Percentiles rank a stretch among this genome's conserved stretches.
Conservation (phyloP, 2,888 invertebrate genomes). For the Drosophila acutilabella region DNA sequence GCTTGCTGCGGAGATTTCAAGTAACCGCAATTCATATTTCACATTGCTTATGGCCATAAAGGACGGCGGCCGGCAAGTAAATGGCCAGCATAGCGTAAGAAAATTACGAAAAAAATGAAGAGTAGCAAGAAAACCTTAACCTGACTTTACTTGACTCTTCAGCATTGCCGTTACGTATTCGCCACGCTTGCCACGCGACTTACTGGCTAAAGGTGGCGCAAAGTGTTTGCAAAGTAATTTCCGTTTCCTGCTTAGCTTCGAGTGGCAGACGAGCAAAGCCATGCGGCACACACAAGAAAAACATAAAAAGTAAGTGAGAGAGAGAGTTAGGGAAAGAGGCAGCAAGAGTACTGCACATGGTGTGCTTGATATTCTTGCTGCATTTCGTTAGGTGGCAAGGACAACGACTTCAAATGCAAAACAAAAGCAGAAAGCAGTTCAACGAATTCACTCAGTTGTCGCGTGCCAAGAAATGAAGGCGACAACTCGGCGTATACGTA, state of each 20-base stretch:
- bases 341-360: background rate
- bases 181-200: conserved; percentile 47
- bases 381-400: conserved; percentile 54
- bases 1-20: conserved; percentile 59
- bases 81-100: conserved; percentile 62
- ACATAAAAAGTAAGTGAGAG: background rate
- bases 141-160: conserved; percentile 70
- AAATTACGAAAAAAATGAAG: conserved; percentile 59
- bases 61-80: conserved; percentile 43
- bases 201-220: conserved; percentile 55
- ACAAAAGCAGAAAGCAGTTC: conserved; percentile 2
- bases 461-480: background rate
- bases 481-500: conserved; percentile 11
- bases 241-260: conserved; percentile 76
- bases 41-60: conserved; percentile 71
- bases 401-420: conserved; percentile 31
- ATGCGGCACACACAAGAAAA: conserved; percentile 8
- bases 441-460: conserved; percentile 2
- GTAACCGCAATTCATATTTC: conserved; percentile 79
- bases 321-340: background rate
- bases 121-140: conserved; percentile 26
- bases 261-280: conserved; percentile 65
- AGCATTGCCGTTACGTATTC: conserved; percentile 49
- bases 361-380: conserved; percentile 24
- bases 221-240: conserved; percentile 81